Evolutionary conservation across 1,140 invertebrate genomes (phyloP), one percentile per base, ranked within the genome.

Genomic region (Lethrus apterus): DNA sequence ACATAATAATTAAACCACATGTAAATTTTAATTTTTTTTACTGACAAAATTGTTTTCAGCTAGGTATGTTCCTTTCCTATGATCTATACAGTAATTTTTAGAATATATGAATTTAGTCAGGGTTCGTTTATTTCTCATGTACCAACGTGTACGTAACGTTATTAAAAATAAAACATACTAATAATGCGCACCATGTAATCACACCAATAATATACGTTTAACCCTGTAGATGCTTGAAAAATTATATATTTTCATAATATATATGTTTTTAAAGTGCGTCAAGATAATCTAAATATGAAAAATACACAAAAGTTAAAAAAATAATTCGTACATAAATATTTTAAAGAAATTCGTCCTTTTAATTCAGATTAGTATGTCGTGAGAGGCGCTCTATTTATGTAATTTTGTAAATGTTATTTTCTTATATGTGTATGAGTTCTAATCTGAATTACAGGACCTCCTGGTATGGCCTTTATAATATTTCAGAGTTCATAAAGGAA

Each of bases 181-280:
- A 44, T 52, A 56, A 56, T 49, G 57, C 57, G 57, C 54, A 59
- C 54, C 50, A 59, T 54, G 50, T 52, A 46, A 50, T 52, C 45
- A 56, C 51, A 54, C 48, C 51, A 56, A 56, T 41, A 26, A 48
- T 34, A 41, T 46, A 51, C 20, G 24, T 49, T 49, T 43, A 43
- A 52, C 43, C 49, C 48, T 50, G 38, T 55, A 55, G 40, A 48
- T 14, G 45, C 44, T 53, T 35, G 43, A 50, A 62, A 57, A 56
- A 52, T 50, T 20, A 55, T 62, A 54, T 62, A 60, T 62, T 62
- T 62, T 62, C 60, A 35, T 58, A 58, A 50, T 58, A 44, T 46
- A 50, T 34, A 53, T 50, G 48, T 56, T 61, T 59, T 59, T 46
- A 49, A 61, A 46, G 56, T 63, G 64, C 64, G 62, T 62, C 52